Evolutionary conservation across 2,797 vertebrate species (phyloP).

Genomic region (Hapalemur alaotrensis): DNA sequence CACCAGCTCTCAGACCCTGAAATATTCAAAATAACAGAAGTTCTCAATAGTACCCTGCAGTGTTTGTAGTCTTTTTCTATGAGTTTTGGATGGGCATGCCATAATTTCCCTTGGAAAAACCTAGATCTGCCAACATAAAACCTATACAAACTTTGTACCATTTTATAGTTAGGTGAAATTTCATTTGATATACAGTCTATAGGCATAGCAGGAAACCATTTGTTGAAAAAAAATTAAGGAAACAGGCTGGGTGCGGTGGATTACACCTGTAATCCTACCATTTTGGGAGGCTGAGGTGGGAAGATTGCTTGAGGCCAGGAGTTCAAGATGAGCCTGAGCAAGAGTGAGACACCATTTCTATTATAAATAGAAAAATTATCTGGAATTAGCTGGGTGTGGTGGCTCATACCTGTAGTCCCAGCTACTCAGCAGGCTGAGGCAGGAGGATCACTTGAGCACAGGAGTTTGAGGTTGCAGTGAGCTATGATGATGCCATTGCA

Average conservation of each 20-base stretch:
- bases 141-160: neutral
- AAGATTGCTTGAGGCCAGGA: neutral
- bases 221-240: constrained; percentile 31
- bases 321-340: neutral
- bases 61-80: neutral
- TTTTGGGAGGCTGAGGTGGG: neutral
- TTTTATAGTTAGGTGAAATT: constrained; percentile 34
- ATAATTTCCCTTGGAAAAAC: neutral
- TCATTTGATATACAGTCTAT: neutral
- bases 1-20: neutral
- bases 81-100: neutral
- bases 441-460: neutral
- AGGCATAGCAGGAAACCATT: constrained; percentile 9
- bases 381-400: neutral
- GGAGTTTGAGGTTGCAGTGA: neutral
- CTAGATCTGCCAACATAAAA: neutral
- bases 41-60: neutral
- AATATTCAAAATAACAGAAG: neutral
- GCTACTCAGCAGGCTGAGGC: neutral
- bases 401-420: neutral
- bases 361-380: neutral
- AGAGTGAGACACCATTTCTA: neutral
- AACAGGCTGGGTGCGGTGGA: neutral
- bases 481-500: neutral
- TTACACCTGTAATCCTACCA: neutral